These are phyloP conservation scores for Theristus sp. DNA, from an alignment of 2,888 invertebrate genomes.

Conservation along the genomic window DNA sequence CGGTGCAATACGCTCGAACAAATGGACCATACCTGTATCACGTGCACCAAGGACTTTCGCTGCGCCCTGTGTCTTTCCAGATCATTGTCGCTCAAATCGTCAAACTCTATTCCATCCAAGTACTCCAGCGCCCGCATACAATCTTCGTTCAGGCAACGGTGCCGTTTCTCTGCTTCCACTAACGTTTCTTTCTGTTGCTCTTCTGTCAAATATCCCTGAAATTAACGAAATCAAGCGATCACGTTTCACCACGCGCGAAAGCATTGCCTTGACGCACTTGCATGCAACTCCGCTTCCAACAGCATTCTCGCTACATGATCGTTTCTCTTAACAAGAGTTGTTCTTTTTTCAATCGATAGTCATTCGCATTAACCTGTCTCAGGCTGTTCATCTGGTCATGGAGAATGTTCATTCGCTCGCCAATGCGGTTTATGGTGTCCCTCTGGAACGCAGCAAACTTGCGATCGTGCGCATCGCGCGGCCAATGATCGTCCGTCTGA, in stretches of 20 bases:
- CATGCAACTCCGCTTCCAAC: too few species aligned
- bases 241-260: background rate
- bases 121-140: slow-evolving; percentile 1
- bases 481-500: background rate
- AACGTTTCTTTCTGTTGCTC: background rate
- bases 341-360: too few species aligned
- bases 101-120: background rate
- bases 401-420: background rate
- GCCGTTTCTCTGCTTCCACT: background rate
- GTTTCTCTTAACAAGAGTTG: too few species aligned
- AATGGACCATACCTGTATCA: background rate
- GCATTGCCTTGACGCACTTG: too few species aligned
- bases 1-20: too few species aligned
- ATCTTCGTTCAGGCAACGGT: background rate
- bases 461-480: background rate
- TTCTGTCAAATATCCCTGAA: background rate
- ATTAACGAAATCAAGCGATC: too few species aligned
- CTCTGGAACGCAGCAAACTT: background rate
- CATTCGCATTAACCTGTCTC: background rate
- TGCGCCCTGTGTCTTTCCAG: background rate
- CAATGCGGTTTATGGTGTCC: background rate
- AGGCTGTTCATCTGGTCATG: background rate
- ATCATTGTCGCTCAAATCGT: background rate
- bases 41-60: background rate
- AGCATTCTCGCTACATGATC: too few species aligned